Evolutionary conservation across 2,797 vertebrate species (phyloP), one percentile per base, ranked within the genome.

Genomic region (Chloroceryle inda): DNA sequence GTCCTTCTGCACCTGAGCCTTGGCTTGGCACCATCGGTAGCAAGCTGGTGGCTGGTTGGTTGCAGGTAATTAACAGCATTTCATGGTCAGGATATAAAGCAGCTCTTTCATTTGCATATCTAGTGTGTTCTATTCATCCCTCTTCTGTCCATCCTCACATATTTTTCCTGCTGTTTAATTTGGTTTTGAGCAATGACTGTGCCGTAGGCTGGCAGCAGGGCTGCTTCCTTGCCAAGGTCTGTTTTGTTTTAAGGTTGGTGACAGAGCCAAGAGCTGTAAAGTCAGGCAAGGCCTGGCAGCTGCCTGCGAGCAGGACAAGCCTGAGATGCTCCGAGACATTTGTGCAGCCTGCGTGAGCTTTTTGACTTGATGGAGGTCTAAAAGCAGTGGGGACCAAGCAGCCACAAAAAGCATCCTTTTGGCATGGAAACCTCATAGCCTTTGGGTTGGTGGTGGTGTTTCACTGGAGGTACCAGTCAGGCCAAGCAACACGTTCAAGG

Each of bases 101-200:
- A 85, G 45, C 53, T 67, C 68, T 79, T 87, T 50, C n/a, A 85
- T 94, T 94, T 92, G 21, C 88, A 69, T 85, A 67, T 76, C 69
- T 24, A 79, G 47, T 44, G 63, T 55, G 40, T 37, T 96, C 82
- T 80, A 53, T 49, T 67, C 56, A 27, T 67, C 74, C 67, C 77
- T 86, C 40, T 52, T 68, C 85, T 1, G 29, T 71, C 89, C 91
- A 68, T 91, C 82, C 79, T 89, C 79, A 52, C 76, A 50, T 89
- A 76, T 90, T 95, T 96, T 89, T 94, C 88, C 81, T 89, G 91
- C 92, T 76, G 81, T 92, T 95, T 93, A 82, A 94, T 96, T 93
- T 93, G 88, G 0, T 95, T 96, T 64, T 87, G 91, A 93, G 94
- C 88, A 53, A 76, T 80, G 77, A 5, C 71, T 89, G 71, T 85